Evolutionary conservation across 2,888 invertebrate species (phyloP).

Genomic region (Caenorhabditis wallacei): DNA sequence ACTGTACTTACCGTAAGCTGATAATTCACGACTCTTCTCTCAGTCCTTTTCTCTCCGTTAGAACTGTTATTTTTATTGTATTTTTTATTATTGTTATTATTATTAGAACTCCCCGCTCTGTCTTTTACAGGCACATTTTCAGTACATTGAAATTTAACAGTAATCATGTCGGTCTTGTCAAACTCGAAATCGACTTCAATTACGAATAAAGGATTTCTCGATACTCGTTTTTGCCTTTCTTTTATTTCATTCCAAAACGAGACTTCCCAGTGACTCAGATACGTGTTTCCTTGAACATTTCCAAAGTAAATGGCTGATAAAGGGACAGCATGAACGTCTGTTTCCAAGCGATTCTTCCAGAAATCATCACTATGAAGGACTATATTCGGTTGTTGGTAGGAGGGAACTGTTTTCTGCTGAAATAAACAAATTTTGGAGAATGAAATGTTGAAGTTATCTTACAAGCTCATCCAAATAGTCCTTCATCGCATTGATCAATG

Average conservation of each 20-base stretch:
- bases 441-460: neutral
- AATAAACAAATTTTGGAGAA: neutral
- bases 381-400: too few relatives aligned
- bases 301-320: conserved; percentile 68
- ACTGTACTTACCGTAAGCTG: conserved; percentile 20
- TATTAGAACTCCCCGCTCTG: too few relatives aligned
- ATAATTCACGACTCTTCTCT: conserved; percentile 1
- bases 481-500: conserved; percentile 34
- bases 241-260: conserved; percentile 45
- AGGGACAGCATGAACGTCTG: conserved; percentile 51
- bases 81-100: neutral
- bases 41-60: conserved; percentile 2
- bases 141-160: conserved; percentile 43
- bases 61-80: neutral
- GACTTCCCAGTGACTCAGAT: conserved; percentile 72
- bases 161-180: conserved; percentile 64
- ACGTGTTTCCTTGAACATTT: conserved; percentile 69
- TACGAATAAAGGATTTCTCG: neutral
- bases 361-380: conserved; percentile 62
- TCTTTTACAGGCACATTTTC: neutral
- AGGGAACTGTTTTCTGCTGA: neutral
- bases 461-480: conserved; percentile 4
- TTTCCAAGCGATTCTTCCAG: conserved; percentile 53
- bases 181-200: conserved; percentile 64
- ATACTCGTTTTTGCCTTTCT: neutral